Conservation (phyloP, 2,113 vertebrate species). For the Salminus brasiliensis region DNA sequence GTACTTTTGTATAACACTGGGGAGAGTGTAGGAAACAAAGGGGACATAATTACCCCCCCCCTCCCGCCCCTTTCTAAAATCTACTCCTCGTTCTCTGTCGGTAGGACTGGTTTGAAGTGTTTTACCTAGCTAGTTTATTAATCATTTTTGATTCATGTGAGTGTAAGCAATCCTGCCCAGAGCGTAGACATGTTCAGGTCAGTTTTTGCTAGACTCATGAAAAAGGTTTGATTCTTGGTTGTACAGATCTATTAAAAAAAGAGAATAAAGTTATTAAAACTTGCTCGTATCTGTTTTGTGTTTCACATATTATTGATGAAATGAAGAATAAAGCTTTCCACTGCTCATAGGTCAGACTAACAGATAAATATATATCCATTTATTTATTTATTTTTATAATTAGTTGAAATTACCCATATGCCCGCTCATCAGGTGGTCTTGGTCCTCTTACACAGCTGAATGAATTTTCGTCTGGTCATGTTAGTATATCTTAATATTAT, state of each 20-base stretch:
- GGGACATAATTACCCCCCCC: constrained; percentile 62
- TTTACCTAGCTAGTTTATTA: constrained; percentile 66
- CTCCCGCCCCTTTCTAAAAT: too few relatives aligned
- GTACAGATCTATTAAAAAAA: constrained; percentile 86
- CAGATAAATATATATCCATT: too few relatives aligned
- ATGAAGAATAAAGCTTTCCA: too few relatives aligned
- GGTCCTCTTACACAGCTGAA: too few relatives aligned
- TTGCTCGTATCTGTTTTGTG: not conserved
- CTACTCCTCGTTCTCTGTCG: constrained; percentile 64
- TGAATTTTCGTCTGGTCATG: too few relatives aligned
- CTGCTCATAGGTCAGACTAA: too few relatives aligned
- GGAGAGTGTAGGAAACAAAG: constrained; percentile 61
- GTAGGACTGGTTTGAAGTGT: constrained; percentile 76
- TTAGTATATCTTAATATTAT: too few relatives aligned
- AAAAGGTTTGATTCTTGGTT: constrained; percentile 78
- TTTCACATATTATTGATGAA: too few relatives aligned
- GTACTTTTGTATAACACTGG: constrained; percentile 78
- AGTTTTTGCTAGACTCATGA: constrained; percentile 73
- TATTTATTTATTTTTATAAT: too few relatives aligned
- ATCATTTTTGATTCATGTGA: constrained; percentile 74
- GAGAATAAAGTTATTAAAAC: constrained; percentile 73
- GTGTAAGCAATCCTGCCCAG: constrained; percentile 65
- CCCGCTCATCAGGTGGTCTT: too few relatives aligned
- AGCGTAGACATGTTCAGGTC: constrained; percentile 74
- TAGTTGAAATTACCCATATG: too few relatives aligned